Evolutionary conservation across 2,797 vertebrate genomes (phyloP), one percentile per base, ranked within the genome.

Genomic region (Tapirus indicus): DNA sequence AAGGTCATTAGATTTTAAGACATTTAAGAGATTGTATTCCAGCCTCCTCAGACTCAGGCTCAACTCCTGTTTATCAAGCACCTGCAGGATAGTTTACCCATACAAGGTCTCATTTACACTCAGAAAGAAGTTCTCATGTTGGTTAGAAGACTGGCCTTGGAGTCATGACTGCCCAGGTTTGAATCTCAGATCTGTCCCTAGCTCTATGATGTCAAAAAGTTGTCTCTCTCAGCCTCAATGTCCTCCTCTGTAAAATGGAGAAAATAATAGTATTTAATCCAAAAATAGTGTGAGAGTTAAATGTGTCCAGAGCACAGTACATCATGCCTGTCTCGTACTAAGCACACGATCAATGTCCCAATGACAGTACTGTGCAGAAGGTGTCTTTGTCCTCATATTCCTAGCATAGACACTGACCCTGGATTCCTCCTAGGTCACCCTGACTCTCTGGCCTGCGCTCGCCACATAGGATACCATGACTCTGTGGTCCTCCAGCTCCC

Each of bases 1-100:
- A 83, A 90, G 56, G 83, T 84, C 41, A 54, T 84, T 75, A 21
- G 14, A 88, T 87, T 69, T 82, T 54, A 92, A 94, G 21, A 77
- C 56, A 66, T 47, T 82, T 71, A 41, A 89, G n/a, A 78, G 38
- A 71, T 54, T 77, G 41, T n/a, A 49, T 92, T 38, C 16, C 35
- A 71, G 41, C n/a, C 23, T 64, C 25, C 66, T 82, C 68, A 20
- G 29, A 38, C 62, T 77, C 35, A 16, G 56, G 7, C 44, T 93
- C 18, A 29, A 2, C 25, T 94, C 18, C 23, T 41, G 0, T 56
- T 87, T 77, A 64, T 77, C 56, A 95, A 54, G 49, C 75, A 90
- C 56, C 49, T 86, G 64, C 21, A 64, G 54, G 80, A 11, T 60
- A 20, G 35, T 54, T 82, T 41, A 60, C 44, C 75, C 7, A 69